Percentiles rank a stretch among this genome's conserved stretches.
These are phyloP conservation scores for Lepidurus packardi DNA, from an alignment of 1,140 invertebrate genomes.

Conservation along the genomic window DNA sequence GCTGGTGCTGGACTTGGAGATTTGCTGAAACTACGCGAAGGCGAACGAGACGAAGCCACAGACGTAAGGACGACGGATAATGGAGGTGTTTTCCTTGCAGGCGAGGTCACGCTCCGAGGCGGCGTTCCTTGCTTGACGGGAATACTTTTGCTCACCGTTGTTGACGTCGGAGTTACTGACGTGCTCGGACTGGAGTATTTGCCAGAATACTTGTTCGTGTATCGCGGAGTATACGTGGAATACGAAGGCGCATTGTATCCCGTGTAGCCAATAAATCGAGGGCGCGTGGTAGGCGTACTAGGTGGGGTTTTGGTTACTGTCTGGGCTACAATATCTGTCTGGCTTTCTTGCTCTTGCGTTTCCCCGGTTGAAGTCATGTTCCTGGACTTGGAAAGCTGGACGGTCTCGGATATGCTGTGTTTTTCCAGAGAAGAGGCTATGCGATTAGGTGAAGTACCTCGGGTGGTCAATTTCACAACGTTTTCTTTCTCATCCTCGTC, in stretches of 20 bases:
- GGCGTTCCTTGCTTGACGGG: neutral
- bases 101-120: neutral
- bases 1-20: conserved; percentile 4
- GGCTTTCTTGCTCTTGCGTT: neutral
- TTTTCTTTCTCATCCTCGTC: neutral
- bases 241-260: conserved; percentile 31
- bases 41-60: neutral
- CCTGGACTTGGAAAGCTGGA: neutral
- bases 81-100: neutral
- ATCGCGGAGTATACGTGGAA: conserved; percentile 20
- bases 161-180: neutral
- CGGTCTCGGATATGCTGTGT: neutral
- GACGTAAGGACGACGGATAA: neutral
- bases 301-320: neutral
- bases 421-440: neutral
- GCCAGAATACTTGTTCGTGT: conserved; percentile 28
- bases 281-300: neutral
- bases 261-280: conserved; percentile 35
- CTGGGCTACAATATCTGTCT: conserved; percentile 6
- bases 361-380: neutral
- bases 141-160: neutral
- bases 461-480: conserved; percentile 2
- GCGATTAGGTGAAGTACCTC: conserved; percentile 30
- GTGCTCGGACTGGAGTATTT: conserved; percentile 30
- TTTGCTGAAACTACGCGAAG: conserved; percentile 16